Evolutionary conservation across 2,888 invertebrate species (phyloP), one percentile per base, ranked within the genome.

Genomic region (Phrixothrix hirtus): DNA sequence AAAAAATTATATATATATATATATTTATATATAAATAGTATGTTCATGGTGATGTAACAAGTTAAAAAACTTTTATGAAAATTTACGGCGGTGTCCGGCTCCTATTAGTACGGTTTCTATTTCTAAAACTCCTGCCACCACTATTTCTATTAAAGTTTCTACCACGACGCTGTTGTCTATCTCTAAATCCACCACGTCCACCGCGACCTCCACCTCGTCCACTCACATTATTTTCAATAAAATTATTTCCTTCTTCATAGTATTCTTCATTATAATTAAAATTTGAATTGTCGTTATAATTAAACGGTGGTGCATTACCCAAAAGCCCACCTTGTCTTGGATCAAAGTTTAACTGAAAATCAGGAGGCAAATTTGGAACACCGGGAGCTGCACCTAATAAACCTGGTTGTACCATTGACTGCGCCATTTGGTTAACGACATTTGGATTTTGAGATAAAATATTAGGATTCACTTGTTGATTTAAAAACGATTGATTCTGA

Each of bases 391-490:
- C 81, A 65, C 71, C 82, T 72, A 73, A 75, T 73, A 73, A 75
- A 72, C 72, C 80, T 73, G 75, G 82, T 74, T 68, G 81, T 61
- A 59, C 79, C 69, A 67, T 79, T 26, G 62, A 58, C 27, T 65
- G 65, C 17, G 60, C 59, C 76, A 50, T 80, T 77, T 68, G 81
- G 70, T 37, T 77, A 75, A 47, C 76, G 71, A 59, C 76, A 39
- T 63, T 63, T 2, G 58, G 54, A 65, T 78, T 79, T 62, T 79
- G 81, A 5, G 83, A 82, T 59, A 85, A 71, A 16, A 84, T 67
- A 1, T 83, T 82, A 0, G 83, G 83, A 62, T 80, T 64, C 51
- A 79, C 75, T 39, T 80, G 77, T 21, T 76, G 77, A 27, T 79
- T 74, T 15, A 78, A 77, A 60, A 81, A 50, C 10, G 35, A 37